Base-by-base conservation (phyloP, 92 coral and sea anemone species). In the Actinostola sp. region DNA sequence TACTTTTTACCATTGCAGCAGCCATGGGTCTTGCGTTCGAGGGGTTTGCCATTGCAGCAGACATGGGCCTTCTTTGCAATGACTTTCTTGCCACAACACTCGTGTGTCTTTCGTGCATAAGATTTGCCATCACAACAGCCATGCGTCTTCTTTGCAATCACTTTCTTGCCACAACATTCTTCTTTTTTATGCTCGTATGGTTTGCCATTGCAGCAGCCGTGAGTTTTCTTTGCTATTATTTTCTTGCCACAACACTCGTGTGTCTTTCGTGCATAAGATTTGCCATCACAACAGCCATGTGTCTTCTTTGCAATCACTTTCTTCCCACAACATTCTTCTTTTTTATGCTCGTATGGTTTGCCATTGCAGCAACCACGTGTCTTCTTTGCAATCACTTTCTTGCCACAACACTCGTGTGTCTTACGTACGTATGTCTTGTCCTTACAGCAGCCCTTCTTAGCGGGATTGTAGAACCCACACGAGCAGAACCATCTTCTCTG, bases 41-140 rank as follows among this genome's bases (percentile, higher is more conserved):
- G 8, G 14, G 7, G 45, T 14, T 39, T 39, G 8, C 29, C 60
- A 53, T 53, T 25, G 20, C 60, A 53, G 32, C 60, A 53, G 20
- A 28, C 60, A 11, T 53, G 60, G 13, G 31, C 9, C n/a, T 9
- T 9, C 14, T 39, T 39, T 7, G 45, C 7, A 14, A 48, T 48
- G 17, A 48, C 54, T 3, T 48, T 17, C 8, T 48, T 48, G n/a
- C 21, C n/a, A 21, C 54, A 48, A 17, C 54, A 48, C 21, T 48
- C 54, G 3, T 48, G 54, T 4, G 12, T 20, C 8, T 24, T 15
- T 5, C 60, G 60, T 20, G 3, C 60, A 31, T 53, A 53, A 9
- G 60, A 53, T 20, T 53, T 53, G 8, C 60, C 60, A 3, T 53
- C 32, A 20, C 60, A 53, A 15, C 60, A 53, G 15, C 60, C 60